Percentiles rank a stretch among this genome's conserved stretches.
These are phyloP conservation scores for Artemisiospiza belli DNA, from an alignment of 2,113 vertebrate species.

Conservation along the genomic window DNA sequence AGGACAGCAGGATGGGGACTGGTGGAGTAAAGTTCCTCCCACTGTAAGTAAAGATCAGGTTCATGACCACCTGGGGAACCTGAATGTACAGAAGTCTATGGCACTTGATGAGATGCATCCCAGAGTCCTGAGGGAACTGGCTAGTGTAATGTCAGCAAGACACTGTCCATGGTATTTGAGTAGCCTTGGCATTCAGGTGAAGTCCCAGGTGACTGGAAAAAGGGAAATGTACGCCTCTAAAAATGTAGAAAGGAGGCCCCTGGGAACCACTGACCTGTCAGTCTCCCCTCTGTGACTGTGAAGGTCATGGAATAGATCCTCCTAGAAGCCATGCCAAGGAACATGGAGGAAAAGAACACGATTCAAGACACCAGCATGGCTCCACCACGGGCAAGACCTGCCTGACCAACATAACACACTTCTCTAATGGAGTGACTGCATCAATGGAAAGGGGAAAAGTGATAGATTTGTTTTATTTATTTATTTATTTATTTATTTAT, in stretches of 20 bases:
- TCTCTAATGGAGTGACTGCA: neutral
- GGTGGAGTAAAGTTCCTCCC: neutral
- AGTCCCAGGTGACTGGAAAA: neutral
- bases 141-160: no score
- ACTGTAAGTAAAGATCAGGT: no score
- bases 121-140: neutral
- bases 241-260: neutral
- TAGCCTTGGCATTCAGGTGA: neutral
- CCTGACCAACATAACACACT: neutral
- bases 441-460: neutral
- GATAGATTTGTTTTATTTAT: no score
- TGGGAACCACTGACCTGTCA: neutral
- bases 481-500: no score
- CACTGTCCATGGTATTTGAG: neutral
- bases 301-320: neutral
- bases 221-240: fast-evolving
- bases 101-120: neutral
- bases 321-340: neutral
- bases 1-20: neutral
- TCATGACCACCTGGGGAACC: neutral
- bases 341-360: neutral
- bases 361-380: neutral
- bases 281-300: neutral
- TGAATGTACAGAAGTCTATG: neutral
- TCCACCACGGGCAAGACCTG: neutral